Evolutionary conservation across 2,888 invertebrate species (phyloP).

Genomic region (Trichopria drosophilae): DNA sequence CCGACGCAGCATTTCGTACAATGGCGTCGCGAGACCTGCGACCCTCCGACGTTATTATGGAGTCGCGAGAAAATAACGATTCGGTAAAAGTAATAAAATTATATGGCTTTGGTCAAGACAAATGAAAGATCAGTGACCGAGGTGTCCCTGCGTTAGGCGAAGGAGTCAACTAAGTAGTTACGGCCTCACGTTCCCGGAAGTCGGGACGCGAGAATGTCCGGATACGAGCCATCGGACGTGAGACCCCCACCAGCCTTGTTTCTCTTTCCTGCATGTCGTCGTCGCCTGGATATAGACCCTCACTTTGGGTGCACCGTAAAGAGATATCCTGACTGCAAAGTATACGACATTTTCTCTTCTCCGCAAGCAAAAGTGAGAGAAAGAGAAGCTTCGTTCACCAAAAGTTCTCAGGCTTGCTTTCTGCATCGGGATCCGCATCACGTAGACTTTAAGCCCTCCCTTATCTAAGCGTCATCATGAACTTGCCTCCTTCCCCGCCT

Average conservation of each 20-base stretch:
- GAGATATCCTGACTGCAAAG: too few relatives aligned
- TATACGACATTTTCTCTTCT: slow-evolving; percentile 5
- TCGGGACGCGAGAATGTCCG: slow-evolving; percentile 52
- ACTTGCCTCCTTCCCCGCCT: slow-evolving; percentile 40
- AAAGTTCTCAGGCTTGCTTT: slow-evolving; percentile 55
- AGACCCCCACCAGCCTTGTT: slow-evolving; percentile 30
- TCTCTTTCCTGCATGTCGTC: slow-evolving; percentile 17
- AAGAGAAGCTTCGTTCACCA: slow-evolving; percentile 41
- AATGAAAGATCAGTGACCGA: too few relatives aligned
- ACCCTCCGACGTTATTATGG: too few relatives aligned
- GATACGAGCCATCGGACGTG: slow-evolving; percentile 52
- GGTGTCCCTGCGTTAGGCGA: too few relatives aligned
- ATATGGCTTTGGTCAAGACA: too few relatives aligned
- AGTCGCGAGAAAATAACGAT: too few relatives aligned
- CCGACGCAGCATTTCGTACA: too few relatives aligned
- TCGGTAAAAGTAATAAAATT: too few relatives aligned
- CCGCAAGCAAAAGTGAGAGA: slow-evolving; percentile 5
- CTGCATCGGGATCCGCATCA: slow-evolving; percentile 55
- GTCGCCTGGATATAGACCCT: not conserved
- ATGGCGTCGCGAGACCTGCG: too few relatives aligned
- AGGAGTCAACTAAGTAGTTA: slow-evolving; percentile 33
- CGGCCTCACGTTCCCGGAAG: slow-evolving; percentile 56
- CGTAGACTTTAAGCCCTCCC: slow-evolving; percentile 57
- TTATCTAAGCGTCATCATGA: slow-evolving; percentile 57
- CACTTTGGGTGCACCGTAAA: too few relatives aligned